phyloP scores from a whole-genome alignment of 2,888 invertebrate genomes.

The Rhopalosiphum nymphaeae region DNA sequence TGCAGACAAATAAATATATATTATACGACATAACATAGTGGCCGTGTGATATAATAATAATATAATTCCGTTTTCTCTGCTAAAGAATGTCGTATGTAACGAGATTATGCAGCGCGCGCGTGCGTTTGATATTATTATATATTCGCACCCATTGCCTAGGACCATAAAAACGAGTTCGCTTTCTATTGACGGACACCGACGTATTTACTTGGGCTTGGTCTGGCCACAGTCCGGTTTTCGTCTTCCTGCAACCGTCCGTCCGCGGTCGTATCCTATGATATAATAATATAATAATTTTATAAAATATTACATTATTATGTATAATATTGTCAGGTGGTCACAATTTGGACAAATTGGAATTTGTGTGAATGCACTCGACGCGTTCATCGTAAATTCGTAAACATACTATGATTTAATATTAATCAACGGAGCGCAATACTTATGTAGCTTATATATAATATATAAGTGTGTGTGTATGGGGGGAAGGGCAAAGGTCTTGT shows the following conservation, averaged over 20 bases:
- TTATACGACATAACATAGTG: neutral
- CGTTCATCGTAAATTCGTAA: neutral
- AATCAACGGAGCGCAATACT: neutral
- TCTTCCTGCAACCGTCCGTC: slow-evolving; percentile 10
- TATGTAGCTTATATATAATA: neutral
- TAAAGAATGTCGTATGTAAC: slow-evolving; percentile 50
- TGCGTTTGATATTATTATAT: slow-evolving; percentile 6
- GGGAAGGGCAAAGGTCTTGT: neutral
- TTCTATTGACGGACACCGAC: slow-evolving; percentile 35
- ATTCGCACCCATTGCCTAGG: slow-evolving; percentile 49
- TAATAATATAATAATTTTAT: neutral
- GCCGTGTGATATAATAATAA: slow-evolving; percentile 43
- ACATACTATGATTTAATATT: too few species aligned
- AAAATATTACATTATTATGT: neutral
- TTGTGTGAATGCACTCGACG: neutral
- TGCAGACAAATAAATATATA: slow-evolving; percentile 5
- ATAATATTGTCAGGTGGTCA: neutral
- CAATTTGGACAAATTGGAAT: neutral
- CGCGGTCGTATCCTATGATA: neutral
- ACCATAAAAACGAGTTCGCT: slow-evolving; percentile 58
- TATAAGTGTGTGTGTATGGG: too few species aligned
- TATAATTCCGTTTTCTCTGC: slow-evolving; percentile 45
- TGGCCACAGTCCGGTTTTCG: slow-evolving; percentile 46
- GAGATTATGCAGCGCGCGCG: slow-evolving; percentile 9
- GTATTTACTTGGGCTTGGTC: slow-evolving; percentile 24